Evolutionary conservation across 2,113 vertebrate species (phyloP).

Genomic region (Agapornis roseicollis): DNA sequence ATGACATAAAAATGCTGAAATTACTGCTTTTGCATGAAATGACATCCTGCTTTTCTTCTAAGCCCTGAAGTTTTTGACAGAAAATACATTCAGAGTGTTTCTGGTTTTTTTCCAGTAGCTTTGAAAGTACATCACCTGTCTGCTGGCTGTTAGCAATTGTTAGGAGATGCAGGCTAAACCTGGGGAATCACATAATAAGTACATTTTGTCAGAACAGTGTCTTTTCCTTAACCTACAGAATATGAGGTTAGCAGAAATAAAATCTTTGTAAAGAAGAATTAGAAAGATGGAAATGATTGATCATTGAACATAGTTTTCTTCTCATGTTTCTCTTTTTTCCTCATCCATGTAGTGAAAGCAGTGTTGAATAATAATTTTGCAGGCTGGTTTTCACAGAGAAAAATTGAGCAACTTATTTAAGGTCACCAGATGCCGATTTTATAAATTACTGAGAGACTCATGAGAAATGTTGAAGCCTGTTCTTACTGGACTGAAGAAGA

Average conservation of each 20-base stretch:
- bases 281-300: neutral
- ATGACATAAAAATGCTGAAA: neutral
- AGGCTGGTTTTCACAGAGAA: neutral
- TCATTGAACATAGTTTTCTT: neutral
- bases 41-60: neutral
- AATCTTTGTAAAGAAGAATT: neutral
- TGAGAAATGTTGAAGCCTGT: neutral
- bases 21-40: conserved; percentile 23
- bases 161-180: neutral
- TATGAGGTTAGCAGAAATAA: neutral
- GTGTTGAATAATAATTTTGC: neutral
- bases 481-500: neutral
- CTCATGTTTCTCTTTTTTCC: neutral
- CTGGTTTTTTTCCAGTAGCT: neutral
- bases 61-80: neutral
- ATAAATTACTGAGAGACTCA: neutral
- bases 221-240: neutral
- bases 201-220: neutral
- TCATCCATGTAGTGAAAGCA: neutral
- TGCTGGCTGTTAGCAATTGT: neutral
- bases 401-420: neutral
- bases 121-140: neutral
- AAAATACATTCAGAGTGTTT: neutral
- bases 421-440: neutral
- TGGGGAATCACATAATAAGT: neutral